phyloP scores from a whole-genome alignment of 2,113 vertebrate species.

The Cisticola juncidis region DNA sequence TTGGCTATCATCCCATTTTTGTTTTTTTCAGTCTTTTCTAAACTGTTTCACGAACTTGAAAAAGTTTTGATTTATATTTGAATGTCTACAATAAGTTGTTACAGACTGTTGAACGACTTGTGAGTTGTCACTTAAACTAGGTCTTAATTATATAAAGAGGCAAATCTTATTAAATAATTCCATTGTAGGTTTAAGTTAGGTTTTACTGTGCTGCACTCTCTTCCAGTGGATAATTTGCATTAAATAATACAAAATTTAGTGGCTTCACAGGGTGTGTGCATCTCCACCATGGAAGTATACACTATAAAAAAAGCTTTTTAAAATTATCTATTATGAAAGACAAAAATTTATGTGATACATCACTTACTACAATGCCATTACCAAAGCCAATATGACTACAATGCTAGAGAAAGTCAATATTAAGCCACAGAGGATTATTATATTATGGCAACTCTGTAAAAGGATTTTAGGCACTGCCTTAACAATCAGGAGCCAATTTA shows the following conservation, averaged over 20 bases:
- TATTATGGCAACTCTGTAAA: background rate
- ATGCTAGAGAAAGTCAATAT: background rate
- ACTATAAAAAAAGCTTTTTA: background rate
- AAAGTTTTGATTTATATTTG: background rate
- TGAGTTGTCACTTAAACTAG: background rate
- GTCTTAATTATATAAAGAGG: background rate
- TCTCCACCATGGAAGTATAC: background rate
- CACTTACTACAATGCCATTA: background rate
- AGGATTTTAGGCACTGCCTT: slow-evolving; percentile 43
- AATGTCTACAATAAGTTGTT: background rate
- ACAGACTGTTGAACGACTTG: background rate
- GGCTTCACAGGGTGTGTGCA: background rate
- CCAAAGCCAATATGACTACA: background rate
- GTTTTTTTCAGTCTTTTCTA: background rate
- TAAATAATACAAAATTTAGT: background rate
- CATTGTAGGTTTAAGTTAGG: background rate
- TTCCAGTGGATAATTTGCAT: slow-evolving; percentile 11
- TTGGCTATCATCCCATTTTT: background rate
- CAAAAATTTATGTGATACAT: slow-evolving; percentile 18
- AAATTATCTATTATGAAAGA: background rate
- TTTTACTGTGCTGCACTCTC: background rate
- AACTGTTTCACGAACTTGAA: background rate
- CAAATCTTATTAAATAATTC: background rate
- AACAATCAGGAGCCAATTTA: background rate
- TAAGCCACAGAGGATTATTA: background rate